These are phyloP conservation scores for Himantopus leucocephalus DNA, from an alignment of 2,113 vertebrate species.

Conservation along the genomic window DNA sequence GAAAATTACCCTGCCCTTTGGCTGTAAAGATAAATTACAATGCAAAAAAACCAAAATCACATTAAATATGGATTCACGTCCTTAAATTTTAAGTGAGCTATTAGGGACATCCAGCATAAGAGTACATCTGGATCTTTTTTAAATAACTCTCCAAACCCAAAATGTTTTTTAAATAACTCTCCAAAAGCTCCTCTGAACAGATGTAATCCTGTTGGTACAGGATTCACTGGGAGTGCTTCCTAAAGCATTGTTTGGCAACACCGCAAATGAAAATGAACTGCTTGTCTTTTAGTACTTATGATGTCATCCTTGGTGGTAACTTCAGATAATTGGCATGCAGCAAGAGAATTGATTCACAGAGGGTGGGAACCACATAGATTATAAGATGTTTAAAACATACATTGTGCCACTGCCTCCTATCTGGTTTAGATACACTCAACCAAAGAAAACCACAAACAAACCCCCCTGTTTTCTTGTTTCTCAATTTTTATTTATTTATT, in stretches of 20 bases:
- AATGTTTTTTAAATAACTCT: neutral
- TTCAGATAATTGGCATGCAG: neutral
- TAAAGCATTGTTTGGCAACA: neutral
- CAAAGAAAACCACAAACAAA: neutral
- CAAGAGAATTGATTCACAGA: neutral
- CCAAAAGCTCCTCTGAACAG: neutral
- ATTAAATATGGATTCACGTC: neutral
- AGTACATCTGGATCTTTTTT: neutral
- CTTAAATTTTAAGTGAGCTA: neutral
- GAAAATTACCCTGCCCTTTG: constrained; percentile 10
- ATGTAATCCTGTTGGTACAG: neutral
- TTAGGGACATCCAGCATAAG: neutral
- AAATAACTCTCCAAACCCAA: neutral
- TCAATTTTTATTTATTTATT: neutral
- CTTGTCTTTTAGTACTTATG: neutral
- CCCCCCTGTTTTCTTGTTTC: neutral
- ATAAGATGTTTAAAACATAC: neutral
- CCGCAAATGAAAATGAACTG: neutral
- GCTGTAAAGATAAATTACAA: constrained; percentile 7
- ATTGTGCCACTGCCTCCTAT: neutral
- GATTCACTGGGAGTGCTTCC: neutral
- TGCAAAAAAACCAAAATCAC: neutral
- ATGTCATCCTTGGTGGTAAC: neutral
- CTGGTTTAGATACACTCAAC: neutral
- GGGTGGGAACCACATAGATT: neutral